Evolutionary conservation across 1,140 invertebrate species (phyloP).

Genomic region (fruit fly (Drosophila melanogaster)): Release_6_plus_ISO1_MT NT_037436.4:21846501-21847000

Average conservation of each 20-base stretch:
- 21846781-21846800: no score
- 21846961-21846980: slow-evolving; percentile 60
- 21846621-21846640: slow-evolving; percentile 13
- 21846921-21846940: slow-evolving; percentile 79
- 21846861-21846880: slow-evolving; percentile 1
- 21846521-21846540: slow-evolving; percentile 15
- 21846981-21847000: slow-evolving; percentile 1
- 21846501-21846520: slow-evolving; percentile 20
- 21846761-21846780: no score
- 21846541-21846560: slow-evolving; percentile 35
- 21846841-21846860: no score
- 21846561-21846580: not conserved
- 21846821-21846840: no score
- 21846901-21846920: slow-evolving; percentile 75
- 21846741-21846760: no score
- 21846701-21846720: slow-evolving; percentile 30
- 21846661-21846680: slow-evolving; percentile 48
- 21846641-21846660: slow-evolving; percentile 69
- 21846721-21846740: not conserved
- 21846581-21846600: not conserved
- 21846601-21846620: not conserved
- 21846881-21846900: slow-evolving; percentile 58
- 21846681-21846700: slow-evolving; percentile 52
- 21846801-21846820: no score
- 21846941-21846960: slow-evolving; percentile 77